Conservation (phyloP, 2,113 vertebrate genomes). For the Cyanoramphus novaezelandiae region DNA sequence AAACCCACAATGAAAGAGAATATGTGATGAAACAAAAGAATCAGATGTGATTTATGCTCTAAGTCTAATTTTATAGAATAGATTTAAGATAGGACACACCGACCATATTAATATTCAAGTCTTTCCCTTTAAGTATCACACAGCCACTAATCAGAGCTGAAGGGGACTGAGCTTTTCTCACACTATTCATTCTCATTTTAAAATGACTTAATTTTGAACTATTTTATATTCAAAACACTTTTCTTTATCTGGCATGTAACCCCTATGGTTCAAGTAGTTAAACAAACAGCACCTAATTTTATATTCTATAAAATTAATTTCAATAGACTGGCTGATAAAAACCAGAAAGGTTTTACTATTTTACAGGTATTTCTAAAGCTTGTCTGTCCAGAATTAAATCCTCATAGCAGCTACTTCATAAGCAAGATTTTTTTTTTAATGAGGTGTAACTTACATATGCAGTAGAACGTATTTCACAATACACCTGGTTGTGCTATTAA, state of each 20-base stretch:
- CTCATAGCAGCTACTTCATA: background rate
- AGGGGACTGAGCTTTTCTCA: slow-evolving; percentile 31
- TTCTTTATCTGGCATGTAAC: slow-evolving; percentile 36
- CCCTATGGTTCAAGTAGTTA: slow-evolving; percentile 46
- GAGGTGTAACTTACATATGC: background rate
- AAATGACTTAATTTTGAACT: slow-evolving; percentile 54
- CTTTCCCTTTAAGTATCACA: background rate
- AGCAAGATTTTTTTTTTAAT: background rate
- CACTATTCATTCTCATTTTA: slow-evolving; percentile 32
- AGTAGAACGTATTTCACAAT: slow-evolving; percentile 9
- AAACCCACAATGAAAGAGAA: background rate
- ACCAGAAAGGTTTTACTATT: background rate
- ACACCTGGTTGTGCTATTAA: background rate
- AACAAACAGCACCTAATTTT: slow-evolving; percentile 44
- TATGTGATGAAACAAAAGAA: background rate
- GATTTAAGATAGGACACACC: background rate
- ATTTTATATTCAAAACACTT: slow-evolving; percentile 49
- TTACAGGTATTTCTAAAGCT: background rate
- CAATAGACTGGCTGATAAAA: background rate
- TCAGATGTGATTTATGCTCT: background rate
- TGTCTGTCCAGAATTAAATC: background rate
- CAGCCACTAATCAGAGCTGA: slow-evolving; percentile 55
- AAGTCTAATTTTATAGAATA: background rate
- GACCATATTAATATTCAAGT: slow-evolving; percentile 45
- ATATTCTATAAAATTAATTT: slow-evolving; percentile 52